A percentile compares a stretch with the other conserved stretches of the same genome.
Conservation (phyloP, 2,113 vertebrate species). For the Podarcis raffonei region DNA sequence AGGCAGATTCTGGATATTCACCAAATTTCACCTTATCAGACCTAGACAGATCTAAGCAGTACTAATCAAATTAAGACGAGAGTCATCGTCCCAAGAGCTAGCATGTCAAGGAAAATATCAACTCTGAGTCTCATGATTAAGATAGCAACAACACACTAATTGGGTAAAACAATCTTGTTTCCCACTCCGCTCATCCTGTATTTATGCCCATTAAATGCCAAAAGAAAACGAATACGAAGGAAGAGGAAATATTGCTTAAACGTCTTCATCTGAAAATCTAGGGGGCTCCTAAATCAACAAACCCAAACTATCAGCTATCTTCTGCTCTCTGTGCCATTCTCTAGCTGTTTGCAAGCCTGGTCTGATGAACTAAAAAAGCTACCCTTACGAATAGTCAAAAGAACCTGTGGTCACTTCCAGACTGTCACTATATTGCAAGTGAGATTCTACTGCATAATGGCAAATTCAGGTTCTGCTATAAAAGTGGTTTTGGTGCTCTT, state of each 20-base stretch:
- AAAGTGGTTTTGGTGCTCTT: no score
- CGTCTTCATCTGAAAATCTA: background rate
- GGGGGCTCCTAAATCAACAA: background rate
- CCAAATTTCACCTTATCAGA: background rate
- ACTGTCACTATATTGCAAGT: no score
- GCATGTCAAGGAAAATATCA: background rate
- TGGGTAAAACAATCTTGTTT: no score
- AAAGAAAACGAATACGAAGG: background rate
- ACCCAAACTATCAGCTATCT: background rate
- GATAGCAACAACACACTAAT: background rate
- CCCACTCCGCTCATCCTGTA: background rate
- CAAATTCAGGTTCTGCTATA: no score
- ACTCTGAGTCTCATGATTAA: background rate
- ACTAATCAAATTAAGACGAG: background rate
- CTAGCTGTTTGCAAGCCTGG: background rate
- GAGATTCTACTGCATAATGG: no score
- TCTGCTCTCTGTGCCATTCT: background rate
- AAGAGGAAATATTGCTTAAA: background rate
- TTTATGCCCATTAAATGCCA: background rate
- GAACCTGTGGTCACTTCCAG: no score
- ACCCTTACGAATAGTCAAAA: background rate
- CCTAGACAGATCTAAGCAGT: background rate
- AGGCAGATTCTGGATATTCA: background rate
- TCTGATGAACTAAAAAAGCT: background rate
- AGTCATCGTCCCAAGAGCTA: background rate